phyloP scores from a whole-genome alignment of 2,113 vertebrate genomes.

The Nettapus auritus region DNA sequence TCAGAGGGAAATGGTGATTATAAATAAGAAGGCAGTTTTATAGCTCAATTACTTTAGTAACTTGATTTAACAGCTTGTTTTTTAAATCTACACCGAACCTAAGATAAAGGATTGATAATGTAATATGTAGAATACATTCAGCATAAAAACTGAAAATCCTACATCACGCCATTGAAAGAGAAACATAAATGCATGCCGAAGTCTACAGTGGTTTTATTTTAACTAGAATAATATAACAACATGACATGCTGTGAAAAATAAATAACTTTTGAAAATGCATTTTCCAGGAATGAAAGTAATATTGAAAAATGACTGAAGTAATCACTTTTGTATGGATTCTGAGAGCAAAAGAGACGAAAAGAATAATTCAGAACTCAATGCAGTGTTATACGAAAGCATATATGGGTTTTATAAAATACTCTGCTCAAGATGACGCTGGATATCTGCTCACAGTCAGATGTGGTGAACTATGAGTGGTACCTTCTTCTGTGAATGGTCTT shows the following conservation, averaged over 20 bases:
- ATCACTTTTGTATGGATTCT: constrained; percentile 80
- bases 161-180: constrained; percentile 59
- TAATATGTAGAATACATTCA: constrained; percentile 77
- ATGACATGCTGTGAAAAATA: constrained; percentile 80
- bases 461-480: constrained; percentile 9
- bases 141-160: constrained; percentile 69
- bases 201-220: constrained; percentile 80
- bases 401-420: constrained; percentile 12
- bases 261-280: constrained; percentile 83
- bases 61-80: constrained; percentile 74
- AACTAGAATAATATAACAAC: constrained; percentile 82
- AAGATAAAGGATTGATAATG: constrained; percentile 76
- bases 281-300: constrained; percentile 82
- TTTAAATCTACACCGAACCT: constrained; percentile 67
- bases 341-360: constrained; percentile 69
- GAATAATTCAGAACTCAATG: constrained; percentile 73
- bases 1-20: constrained; percentile 38
- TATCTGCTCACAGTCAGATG: neutral
- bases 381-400: neutral
- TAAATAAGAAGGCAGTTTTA: constrained; percentile 74
- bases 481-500: neutral
- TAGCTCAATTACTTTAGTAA: constrained; percentile 77
- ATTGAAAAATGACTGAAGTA: constrained; percentile 82
- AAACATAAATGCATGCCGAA: constrained; percentile 73
- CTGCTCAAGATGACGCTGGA: neutral